These are phyloP conservation scores for Orchestia grillus DNA, from an alignment of 1,140 invertebrate species.

Conservation along the genomic window DNA sequence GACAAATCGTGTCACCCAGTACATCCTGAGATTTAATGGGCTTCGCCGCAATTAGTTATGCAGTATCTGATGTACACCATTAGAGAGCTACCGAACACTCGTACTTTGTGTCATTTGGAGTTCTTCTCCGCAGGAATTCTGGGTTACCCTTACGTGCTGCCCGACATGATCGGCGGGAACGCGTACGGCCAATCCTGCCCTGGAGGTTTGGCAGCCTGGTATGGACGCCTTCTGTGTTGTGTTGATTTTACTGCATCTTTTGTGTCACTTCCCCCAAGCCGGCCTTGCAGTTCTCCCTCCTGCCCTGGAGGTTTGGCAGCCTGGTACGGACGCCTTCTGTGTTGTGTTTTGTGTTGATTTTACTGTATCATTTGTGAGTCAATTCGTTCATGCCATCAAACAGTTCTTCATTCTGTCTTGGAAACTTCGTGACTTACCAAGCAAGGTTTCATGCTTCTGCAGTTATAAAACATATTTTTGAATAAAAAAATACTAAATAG, in stretches of 20 bases:
- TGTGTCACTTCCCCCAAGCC: background rate
- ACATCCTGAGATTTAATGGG: too few relatives aligned
- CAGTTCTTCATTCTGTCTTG: background rate
- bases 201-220: conserved; percentile 86
- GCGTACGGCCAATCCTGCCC: conserved; percentile 78
- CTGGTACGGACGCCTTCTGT: conserved; percentile 72
- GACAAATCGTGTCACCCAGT: too few relatives aligned
- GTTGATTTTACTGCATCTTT: background rate
- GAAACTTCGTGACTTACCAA: background rate
- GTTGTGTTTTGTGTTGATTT: background rate
- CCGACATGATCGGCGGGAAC: conserved; percentile 94
- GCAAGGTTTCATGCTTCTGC: background rate
- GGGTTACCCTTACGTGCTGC: conserved; percentile 87
- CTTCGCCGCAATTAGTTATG: too few relatives aligned
- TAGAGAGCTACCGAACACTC: too few relatives aligned
- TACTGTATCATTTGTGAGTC: background rate
- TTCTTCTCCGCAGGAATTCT: conserved; percentile 76
- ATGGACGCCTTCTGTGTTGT: background rate
- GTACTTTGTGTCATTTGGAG: too few relatives aligned
- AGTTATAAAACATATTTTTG: too few relatives aligned
- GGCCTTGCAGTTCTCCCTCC: conserved; percentile 73
- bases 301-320: conserved; percentile 88
- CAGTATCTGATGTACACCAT: too few relatives aligned
- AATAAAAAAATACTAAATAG: too few relatives aligned
- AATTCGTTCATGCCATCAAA: conserved; percentile 70